Evolutionary conservation across 2,888 invertebrate genomes (phyloP), one percentile per base, ranked within the genome.

Genomic region (Encarsia formosa): DNA sequence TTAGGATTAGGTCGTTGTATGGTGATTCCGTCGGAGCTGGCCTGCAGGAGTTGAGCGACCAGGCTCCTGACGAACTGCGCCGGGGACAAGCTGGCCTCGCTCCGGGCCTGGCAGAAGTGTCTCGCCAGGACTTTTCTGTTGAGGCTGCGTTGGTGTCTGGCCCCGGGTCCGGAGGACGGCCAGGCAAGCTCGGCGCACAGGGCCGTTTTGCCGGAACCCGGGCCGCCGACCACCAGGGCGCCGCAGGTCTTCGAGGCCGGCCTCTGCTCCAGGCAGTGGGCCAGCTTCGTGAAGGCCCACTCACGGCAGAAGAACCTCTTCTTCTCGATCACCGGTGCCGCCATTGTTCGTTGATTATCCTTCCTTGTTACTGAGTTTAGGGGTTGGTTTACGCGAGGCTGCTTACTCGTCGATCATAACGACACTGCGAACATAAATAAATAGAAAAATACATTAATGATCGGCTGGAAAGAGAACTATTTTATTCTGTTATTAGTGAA

Each of bases 151-250:
- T 87, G 87, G 62, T 87, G 86, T 34, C 86, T 73, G 44, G 85
- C 84, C 32, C 81, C 79, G 0, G 84, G 79, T 0, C 85, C 84
- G 11, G 77, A 78, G 0, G 85, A 84, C 0, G 88, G 88, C 73
- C 82, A 82, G 34, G 85, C 85, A 32, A 90, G 73, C 69, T 93
- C 91, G 50, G 86, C 84, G 69, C 91, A 87, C 38, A 95, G 79
- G 20, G 95, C 91, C 5, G 95, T 94, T 71, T 97, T 97, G 0
- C 97, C 97, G 61, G 92, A 91, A 18, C 96, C 97, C 0, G 95
- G 90, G 1, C 93, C 93, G 59, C 91, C 93, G 54, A 95, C 78
- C 47, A 97, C 84, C 39, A 96, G 78, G 2, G 92, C 90, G 0
- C 96, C 96, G 63, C 91, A 89, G 1, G 88, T 87, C 73, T 92